A percentile compares a stretch with the other conserved stretches of the same genome.
Conservation (phyloP, 1,140 invertebrate genomes). For the Sinonovacula constricta region DNA sequence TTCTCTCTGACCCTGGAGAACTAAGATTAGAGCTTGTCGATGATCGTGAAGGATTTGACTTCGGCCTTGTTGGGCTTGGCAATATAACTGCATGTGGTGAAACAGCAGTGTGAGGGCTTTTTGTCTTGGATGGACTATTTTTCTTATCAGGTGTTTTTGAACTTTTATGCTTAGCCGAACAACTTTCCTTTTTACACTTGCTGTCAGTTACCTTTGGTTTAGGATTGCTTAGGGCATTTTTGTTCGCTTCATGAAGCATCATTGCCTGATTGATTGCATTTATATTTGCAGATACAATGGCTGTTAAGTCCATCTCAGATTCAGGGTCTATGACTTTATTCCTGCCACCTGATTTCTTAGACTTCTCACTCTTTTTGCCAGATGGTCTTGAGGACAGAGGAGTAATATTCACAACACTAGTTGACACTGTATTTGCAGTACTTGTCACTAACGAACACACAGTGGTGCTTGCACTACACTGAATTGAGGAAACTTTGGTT, state of each 20-base stretch:
- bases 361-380: too few species aligned
- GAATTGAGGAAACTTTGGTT: too few species aligned
- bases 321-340: too few species aligned
- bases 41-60: not conserved
- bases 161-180: not conserved
- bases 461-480: too few species aligned
- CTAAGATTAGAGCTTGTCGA: not conserved
- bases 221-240: not conserved
- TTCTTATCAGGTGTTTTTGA: not conserved
- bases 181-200: not conserved
- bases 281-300: not conserved
- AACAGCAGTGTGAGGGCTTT: not conserved
- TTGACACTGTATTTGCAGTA: too few species aligned
- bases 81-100: not conserved
- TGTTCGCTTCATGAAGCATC: not conserved
- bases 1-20: slow-evolving; percentile 30
- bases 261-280: not conserved
- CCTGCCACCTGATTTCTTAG: too few species aligned
- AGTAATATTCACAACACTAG: too few species aligned
- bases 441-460: too few species aligned
- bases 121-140: slow-evolving; percentile 4
- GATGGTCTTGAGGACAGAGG: too few species aligned
- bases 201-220: not conserved
- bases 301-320: too few species aligned
- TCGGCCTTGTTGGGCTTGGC: not conserved